Evolutionary conservation across 2,797 vertebrate species (phyloP).

Genomic region (Hapalemur alaotrensis): DNA sequence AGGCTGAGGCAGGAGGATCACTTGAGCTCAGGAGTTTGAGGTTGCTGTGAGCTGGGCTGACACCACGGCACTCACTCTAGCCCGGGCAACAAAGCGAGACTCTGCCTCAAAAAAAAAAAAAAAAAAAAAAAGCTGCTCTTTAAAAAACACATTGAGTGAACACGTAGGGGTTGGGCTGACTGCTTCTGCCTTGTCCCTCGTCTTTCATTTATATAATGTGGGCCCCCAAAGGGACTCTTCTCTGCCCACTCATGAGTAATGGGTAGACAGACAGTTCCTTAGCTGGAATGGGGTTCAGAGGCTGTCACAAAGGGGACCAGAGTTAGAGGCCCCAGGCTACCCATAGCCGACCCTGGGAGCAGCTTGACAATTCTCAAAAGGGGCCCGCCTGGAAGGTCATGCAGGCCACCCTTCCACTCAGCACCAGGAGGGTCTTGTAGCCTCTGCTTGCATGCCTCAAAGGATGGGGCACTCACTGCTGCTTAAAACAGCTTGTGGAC

Average conservation of each 20-base stretch:
- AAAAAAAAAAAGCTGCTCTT: slow-evolving; percentile 58
- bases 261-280: slow-evolving; percentile 55
- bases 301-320: not conserved
- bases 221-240: slow-evolving; percentile 64
- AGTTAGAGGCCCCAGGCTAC: not conserved
- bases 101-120: not conserved
- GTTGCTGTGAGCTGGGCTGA: too few species aligned
- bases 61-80: too few species aligned
- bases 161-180: slow-evolving; percentile 46
- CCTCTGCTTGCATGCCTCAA: slow-evolving; percentile 34
- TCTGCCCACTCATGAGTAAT: slow-evolving; percentile 69
- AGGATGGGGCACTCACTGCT: not conserved
- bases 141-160: slow-evolving; percentile 66
- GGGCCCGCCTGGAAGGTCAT: not conserved
- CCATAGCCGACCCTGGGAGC: not conserved
- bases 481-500: not conserved
- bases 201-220: slow-evolving; percentile 77
- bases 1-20: too few species aligned
- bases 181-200: slow-evolving; percentile 69
- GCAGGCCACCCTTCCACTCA: not conserved
- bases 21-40: too few species aligned
- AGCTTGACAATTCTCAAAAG: not conserved
- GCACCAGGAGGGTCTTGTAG: rapidly evolving
- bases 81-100: too few species aligned
- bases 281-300: not conserved